Evolutionary conservation across 92 coral and sea anemone species (phyloP).

Genomic region (Zoanthus gigantus): DNA sequence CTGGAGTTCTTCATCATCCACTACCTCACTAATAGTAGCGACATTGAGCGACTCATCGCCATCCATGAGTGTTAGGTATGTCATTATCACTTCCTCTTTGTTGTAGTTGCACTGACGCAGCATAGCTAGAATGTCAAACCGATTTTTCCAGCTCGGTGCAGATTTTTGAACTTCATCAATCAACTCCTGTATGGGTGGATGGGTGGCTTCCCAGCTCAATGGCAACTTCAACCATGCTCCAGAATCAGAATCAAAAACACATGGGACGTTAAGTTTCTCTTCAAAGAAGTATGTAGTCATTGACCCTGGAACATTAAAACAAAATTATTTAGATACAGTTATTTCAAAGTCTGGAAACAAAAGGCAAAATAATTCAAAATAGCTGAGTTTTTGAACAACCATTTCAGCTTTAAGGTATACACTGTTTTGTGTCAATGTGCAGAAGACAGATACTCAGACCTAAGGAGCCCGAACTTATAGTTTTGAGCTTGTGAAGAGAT

Average conservation of each 20-base stretch:
- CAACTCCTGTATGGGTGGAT: constrained; percentile 48
- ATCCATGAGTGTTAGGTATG: constrained; percentile 69
- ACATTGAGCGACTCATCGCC: constrained; percentile 52
- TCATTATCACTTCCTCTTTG: constrained; percentile 74
- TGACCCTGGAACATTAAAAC: constrained; percentile 50
- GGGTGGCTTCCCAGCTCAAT: constrained; percentile 79
- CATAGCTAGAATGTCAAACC: constrained; percentile 73
- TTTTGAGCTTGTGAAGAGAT: no score
- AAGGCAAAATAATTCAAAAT: no score
- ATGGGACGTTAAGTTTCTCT: constrained; percentile 69
- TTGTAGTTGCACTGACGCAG: constrained; percentile 85
- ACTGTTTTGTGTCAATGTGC: no score
- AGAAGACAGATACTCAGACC: no score
- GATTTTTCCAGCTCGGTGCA: constrained; percentile 74
- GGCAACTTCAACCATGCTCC: constrained; percentile 92
- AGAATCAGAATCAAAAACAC: constrained; percentile 71
- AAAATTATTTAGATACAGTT: no score
- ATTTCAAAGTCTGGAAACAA: no score
- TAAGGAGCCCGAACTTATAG: no score
- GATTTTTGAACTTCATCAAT: constrained; percentile 68
- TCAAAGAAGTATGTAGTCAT: constrained; percentile 82
- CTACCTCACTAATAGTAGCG: background rate
- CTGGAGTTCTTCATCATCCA: constrained; percentile 46
- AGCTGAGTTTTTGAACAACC: no score
- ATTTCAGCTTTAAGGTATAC: no score